Percentiles rank a stretch among this genome's conserved stretches.
Conservation (phyloP, 2,888 invertebrate genomes). For the Syritta pipiens region DNA sequence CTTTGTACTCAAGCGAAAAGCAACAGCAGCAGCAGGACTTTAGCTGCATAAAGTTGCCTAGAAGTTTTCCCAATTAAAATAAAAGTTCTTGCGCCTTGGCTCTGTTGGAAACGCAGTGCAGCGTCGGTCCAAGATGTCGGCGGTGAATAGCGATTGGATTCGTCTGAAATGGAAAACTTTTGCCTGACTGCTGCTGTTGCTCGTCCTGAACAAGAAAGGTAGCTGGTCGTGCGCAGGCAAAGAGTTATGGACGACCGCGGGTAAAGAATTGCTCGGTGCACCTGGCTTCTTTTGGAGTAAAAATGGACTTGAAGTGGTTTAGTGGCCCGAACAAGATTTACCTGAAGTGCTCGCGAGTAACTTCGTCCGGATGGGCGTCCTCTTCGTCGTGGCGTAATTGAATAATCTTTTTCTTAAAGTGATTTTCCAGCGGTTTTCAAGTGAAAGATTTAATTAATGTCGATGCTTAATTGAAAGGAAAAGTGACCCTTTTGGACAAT, state of each 20-base stretch:
- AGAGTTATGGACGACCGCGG: slow-evolving; percentile 24
- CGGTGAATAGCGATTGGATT: slow-evolving; percentile 1
- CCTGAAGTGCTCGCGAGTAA: background rate
- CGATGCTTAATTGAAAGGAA: slow-evolving; percentile 12
- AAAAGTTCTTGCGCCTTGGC: slow-evolving; percentile 18
- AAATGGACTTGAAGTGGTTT: slow-evolving; percentile 40
- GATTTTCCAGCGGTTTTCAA: slow-evolving; percentile 1
- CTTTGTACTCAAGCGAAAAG: background rate
- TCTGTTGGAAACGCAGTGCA: slow-evolving; percentile 7
- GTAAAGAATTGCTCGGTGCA: slow-evolving; percentile 43
- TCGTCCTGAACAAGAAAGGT: too few species aligned
- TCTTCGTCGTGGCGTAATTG: slow-evolving; percentile 5
- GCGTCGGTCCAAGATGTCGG: background rate
- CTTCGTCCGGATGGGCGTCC: background rate
- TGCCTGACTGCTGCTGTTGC: background rate
- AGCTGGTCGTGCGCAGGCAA: background rate
- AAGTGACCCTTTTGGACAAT: slow-evolving; percentile 2
- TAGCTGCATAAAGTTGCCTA: slow-evolving; percentile 13
- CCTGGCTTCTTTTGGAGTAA: slow-evolving; percentile 34
- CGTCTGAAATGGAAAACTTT: slow-evolving; percentile 18
- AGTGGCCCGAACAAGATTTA: slow-evolving; percentile 15
- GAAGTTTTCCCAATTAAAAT: slow-evolving; percentile 46
- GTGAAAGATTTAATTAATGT: slow-evolving; percentile 10
- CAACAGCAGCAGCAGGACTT: background rate
- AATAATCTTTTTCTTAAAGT: slow-evolving; percentile 23